A percentile compares a stretch with the other conserved stretches of the same genome.
Conservation (phyloP, 2,113 vertebrate species). For the Rousettus leschenaultii region DNA sequence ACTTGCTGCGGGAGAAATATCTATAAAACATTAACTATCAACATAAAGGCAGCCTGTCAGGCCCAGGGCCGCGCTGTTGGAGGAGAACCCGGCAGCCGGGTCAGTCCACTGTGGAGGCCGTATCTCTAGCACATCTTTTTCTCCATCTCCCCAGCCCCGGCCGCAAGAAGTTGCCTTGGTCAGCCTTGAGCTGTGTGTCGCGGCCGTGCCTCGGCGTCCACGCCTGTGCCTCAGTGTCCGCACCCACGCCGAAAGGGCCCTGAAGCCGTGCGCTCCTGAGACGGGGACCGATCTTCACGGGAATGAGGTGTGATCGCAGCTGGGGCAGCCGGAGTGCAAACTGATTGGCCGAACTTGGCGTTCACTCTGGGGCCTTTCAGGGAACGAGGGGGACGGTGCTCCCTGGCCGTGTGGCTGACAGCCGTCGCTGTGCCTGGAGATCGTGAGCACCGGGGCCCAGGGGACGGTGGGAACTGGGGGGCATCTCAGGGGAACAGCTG, state of each 20-base stretch:
- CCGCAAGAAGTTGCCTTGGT: not conserved
- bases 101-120: not conserved
- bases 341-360: rapidly evolving
- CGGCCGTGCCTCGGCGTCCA: rapidly evolving
- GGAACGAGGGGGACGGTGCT: rapidly evolving
- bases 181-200: not conserved
- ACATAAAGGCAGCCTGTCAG: not conserved
- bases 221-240: not conserved
- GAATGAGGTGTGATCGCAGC: rapidly evolving
- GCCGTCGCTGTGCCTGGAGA: not conserved
- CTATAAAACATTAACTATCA: conserved; percentile 23
- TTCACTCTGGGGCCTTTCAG: not conserved
- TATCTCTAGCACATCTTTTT: rapidly evolving
- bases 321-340: not conserved
- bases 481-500: not conserved
- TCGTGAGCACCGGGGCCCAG: not conserved
- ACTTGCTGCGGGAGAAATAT: conserved; percentile 53
- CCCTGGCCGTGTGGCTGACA: not conserved
- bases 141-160: rapidly evolving
- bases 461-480: not conserved
- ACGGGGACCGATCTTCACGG: not conserved
- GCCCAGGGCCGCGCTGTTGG: not conserved
- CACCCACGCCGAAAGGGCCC: not conserved
- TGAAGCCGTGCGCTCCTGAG: not conserved
- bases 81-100: not conserved